Percentiles rank a stretch among this genome's conserved stretches.
phyloP scores from a whole-genome alignment of 1,140 invertebrate genomes.

The Diorhabda sublineata region DNA sequence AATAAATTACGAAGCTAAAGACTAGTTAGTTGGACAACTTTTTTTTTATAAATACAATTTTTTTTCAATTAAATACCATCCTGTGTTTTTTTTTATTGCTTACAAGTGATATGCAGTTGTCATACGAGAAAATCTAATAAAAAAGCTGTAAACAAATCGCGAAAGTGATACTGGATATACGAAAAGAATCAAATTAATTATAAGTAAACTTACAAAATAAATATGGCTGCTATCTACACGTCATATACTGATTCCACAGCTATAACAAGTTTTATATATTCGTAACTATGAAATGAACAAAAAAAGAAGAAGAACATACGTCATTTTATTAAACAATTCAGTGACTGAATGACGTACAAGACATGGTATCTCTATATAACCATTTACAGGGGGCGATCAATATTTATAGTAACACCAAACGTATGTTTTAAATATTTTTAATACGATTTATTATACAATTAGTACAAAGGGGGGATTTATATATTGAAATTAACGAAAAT shows the following conservation, averaged over 20 bases:
- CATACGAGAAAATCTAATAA: neutral
- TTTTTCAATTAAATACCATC: neutral
- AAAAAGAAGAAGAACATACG: no score
- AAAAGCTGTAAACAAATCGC: conserved; percentile 11
- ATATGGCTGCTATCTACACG: conserved; percentile 18
- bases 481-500: no score
- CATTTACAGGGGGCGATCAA: neutral
- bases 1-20: conserved; percentile 16
- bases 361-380: no score
- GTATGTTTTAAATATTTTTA: neutral
- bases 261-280: neutral
- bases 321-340: no score
- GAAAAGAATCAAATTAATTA: conserved; percentile 2
- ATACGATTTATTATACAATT: neutral
- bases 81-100: conserved; percentile 11
- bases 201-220: neutral
- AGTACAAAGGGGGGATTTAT: no score
- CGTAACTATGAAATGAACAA: no score
- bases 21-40: conserved; percentile 14
- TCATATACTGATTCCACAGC: conserved; percentile 6
- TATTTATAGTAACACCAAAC: neutral
- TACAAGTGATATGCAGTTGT: conserved; percentile 11
- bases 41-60: conserved; percentile 1
- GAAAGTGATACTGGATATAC: neutral
- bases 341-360: no score